Evolutionary conservation across 2,797 vertebrate genomes (phyloP).

Genomic region (Graptemys geographica): DNA sequence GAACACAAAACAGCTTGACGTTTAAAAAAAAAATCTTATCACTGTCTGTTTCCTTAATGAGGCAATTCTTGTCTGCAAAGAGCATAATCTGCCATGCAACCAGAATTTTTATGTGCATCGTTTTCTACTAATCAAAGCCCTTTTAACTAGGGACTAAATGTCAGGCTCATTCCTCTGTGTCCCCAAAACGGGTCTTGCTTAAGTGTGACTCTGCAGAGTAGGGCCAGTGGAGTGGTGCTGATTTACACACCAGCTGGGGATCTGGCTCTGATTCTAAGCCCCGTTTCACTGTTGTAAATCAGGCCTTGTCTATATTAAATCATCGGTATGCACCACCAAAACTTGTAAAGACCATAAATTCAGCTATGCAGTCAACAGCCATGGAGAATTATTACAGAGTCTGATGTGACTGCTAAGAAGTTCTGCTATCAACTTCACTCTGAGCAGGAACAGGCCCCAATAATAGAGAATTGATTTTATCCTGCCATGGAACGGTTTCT

Average conservation of each 20-base stretch:
- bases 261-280: fast-evolving
- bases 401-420: neutral
- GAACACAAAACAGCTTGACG: neutral
- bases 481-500: neutral
- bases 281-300: fast-evolving
- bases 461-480: neutral
- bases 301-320: neutral
- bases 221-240: fast-evolving
- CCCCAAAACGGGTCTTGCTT: neutral
- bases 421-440: neutral
- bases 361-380: neutral
- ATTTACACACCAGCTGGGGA: neutral
- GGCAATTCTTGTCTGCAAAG: neutral
- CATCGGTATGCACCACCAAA: neutral
- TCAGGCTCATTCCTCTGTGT: neutral
- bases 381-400: neutral
- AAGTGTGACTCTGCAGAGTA: neutral
- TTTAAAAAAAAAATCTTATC: neutral
- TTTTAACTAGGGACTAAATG: too few relatives aligned
- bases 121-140: neutral
- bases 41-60: slow-evolving; percentile 25
- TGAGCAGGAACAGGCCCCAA: neutral
- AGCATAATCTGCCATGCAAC: neutral
- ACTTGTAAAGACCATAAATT: neutral
- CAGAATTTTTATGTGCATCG: neutral